Evolutionary conservation across 92 coral and sea anemone species (phyloP).

Genomic region (Hydrozoanthus gracilis): DNA sequence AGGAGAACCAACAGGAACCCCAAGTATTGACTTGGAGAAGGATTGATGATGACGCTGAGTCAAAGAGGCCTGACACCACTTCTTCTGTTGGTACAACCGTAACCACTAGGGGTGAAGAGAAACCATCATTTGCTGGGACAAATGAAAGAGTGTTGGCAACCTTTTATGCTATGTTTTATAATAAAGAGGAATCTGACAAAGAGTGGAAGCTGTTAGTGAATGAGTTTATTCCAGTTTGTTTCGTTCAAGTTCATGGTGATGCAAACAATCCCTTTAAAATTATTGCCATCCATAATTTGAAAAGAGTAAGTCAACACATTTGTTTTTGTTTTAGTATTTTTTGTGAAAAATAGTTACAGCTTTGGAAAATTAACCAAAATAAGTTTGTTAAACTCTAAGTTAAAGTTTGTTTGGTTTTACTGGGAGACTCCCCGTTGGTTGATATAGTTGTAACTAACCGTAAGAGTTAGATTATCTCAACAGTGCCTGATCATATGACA

Average conservation of each 20-base stretch:
- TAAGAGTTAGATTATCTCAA: too few species aligned
- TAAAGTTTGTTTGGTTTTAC: too few species aligned
- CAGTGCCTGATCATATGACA: too few species aligned
- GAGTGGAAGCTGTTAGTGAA: slow-evolving; percentile 82
- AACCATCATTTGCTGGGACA: slow-evolving; percentile 57
- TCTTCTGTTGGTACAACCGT: slow-evolving; percentile 20
- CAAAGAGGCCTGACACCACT: slow-evolving; percentile 19
- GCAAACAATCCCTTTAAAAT: slow-evolving; percentile 93
- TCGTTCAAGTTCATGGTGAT: slow-evolving; percentile 87
- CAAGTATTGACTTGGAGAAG: slow-evolving; percentile 67
- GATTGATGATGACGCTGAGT: slow-evolving; percentile 47
- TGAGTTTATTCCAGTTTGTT: slow-evolving; percentile 88
- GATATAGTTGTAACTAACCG: too few species aligned
- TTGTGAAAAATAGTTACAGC: too few species aligned
- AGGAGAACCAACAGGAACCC: slow-evolving; percentile 67
- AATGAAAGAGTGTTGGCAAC: slow-evolving; percentile 77
- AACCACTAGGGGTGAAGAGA: slow-evolving; percentile 48
- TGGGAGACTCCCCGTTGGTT: too few species aligned
- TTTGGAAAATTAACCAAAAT: too few species aligned
- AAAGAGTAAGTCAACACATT: slow-evolving; percentile 63
- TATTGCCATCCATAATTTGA: slow-evolving; percentile 74
- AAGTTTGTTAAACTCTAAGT: too few species aligned
- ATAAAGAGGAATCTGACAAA: slow-evolving; percentile 63
- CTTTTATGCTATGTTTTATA: slow-evolving; percentile 83
- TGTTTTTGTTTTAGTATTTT: too few species aligned